These are phyloP conservation scores for Atlantisia rogersi DNA, from an alignment of 2,113 vertebrate genomes.

Conservation along the genomic window DNA sequence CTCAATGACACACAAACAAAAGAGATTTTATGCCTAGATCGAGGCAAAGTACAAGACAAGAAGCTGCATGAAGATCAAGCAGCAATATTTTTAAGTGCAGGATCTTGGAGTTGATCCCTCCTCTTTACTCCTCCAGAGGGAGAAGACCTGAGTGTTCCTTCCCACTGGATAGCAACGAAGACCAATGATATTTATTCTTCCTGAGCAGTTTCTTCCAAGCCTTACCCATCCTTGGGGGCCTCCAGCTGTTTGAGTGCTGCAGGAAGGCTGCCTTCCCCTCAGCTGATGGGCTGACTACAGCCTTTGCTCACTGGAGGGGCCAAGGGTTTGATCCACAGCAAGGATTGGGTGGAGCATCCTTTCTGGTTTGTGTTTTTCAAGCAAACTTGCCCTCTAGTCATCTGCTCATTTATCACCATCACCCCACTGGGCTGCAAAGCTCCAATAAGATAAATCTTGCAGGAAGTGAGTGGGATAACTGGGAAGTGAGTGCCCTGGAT, in stretches of 20 bases:
- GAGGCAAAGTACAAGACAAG: background rate
- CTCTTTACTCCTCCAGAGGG: background rate
- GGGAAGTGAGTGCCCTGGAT: background rate
- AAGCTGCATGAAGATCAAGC: background rate
- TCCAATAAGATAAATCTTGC: background rate
- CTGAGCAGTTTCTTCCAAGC: background rate
- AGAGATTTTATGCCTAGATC: background rate
- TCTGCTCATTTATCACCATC: background rate
- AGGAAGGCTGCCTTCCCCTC: background rate
- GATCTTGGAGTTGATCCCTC: accelerated
- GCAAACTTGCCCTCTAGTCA: background rate
- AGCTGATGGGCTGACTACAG: background rate
- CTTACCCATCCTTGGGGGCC: background rate
- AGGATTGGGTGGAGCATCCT: background rate
- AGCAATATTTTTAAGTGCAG: background rate
- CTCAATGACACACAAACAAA: conserved; percentile 1
- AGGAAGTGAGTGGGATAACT: background rate
- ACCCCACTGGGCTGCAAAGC: background rate
- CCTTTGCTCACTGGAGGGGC: accelerated
- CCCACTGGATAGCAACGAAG: background rate
- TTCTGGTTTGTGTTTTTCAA: background rate
- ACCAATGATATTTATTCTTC: background rate
- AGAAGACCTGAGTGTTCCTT: background rate
- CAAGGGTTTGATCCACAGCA: background rate
- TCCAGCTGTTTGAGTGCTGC: background rate